Evolutionary conservation across 2,113 vertebrate species (phyloP), one percentile per base, ranked within the genome.

Genomic region (Beaufortia kweichowensis): DNA sequence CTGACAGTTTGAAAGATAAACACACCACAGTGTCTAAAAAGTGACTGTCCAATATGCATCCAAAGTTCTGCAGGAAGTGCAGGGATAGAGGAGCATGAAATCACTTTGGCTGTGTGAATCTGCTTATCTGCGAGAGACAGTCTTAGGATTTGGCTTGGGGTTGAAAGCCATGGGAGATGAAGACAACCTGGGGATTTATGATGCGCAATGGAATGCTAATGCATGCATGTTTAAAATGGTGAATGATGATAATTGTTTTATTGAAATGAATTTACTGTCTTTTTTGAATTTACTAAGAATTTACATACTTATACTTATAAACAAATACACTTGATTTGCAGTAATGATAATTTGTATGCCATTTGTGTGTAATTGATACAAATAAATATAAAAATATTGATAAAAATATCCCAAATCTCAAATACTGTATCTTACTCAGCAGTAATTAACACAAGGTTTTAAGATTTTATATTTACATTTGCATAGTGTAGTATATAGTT

Each of bases 51-150:
- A 59, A 55, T 57, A 33, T 29, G 31, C 23, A 77, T 24, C 63
- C 26, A 53, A 69, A 71, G 63, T 56, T 35, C 28, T 29, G 53
- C 60, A 39, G 56, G 24, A 59, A 60, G 26, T 43, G 50, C 23
- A 31, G 21, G 35, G 70, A 64, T 68, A 23, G 60, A 48, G 26
- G 19, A 61, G 33, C 56, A 62, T 76, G 60, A 82, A 82, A 82
- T 82, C 78, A 57, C 60, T 26, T 69, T 73, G 75, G 83, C 66
- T 57, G 7, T 24, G 21, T 64, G 66, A 81, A 59, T 21, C 61
- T 46, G 80, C 80, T 82, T 80, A 84, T 84, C 80, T 56, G 29
- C 35, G 59, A 28, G 48, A 39, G 33, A 21, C 80, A 84, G 80
- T 57, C 7, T 75, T 76, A 33, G 70, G 80, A 82, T 80, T 80